Evolutionary conservation across 1,140 invertebrate genomes (phyloP), one percentile per base, ranked within the genome.

Genomic region (Melanaphis sacchari): DNA sequence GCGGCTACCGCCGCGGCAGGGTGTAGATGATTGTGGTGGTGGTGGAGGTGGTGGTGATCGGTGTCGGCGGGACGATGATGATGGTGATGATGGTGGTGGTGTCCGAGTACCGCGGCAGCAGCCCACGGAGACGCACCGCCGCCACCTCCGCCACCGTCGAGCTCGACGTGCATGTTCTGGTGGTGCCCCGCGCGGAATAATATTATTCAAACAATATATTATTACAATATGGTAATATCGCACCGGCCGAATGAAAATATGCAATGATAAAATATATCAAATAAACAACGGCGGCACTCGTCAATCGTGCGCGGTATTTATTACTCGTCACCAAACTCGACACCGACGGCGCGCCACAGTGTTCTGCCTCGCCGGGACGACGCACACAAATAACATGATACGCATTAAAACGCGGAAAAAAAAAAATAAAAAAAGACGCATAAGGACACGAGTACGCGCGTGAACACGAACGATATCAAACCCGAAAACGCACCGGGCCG

Each of bases 41-140:
- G 90, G 38, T n/a, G 40, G 15, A 8, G 90, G 96, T 22, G 95
- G 95, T 95, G 96, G 96, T 94, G 97, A 66, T 41, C 54, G 11
- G 40, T 5, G 54, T 26, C 52, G 52, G 31, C 59, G 59, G 59
- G 54, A 59, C 54, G n/a, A n/a, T 31, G 59, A 76, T 76, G 59
- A 36, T 76, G 59, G 59, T 76, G 59, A 36, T 89, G 93, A 59
- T 88, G 90, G 36, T 93, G 93, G 84, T 84, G 93, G 59, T 36
- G 59, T 96, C 43, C 96, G 43, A 93, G 87, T 36, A 66, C 87
- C n/a, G 93, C 94, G 76, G 93, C 90, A 96, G 94, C 97, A 96
- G 95, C 97, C 96, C 97, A 97, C 97, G 94, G 93, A 95, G 94
- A 94, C 90, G 93, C 91, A 36, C 87, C 87, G 46, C 46, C 87